Conservation (phyloP, 2,797 vertebrate species). For the Neosilurus hyrtlii region DNA sequence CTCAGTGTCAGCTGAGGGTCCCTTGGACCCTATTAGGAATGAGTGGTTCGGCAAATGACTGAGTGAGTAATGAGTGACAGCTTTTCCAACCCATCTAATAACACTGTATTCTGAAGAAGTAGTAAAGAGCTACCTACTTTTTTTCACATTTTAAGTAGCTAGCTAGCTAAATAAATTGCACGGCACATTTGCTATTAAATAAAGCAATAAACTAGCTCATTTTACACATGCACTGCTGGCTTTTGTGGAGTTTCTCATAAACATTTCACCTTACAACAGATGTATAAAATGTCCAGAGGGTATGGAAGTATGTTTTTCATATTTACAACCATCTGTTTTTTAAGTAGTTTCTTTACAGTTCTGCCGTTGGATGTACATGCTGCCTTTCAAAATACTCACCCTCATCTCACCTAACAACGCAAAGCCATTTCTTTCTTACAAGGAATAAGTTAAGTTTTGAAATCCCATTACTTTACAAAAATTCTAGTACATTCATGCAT, state of each 20-base stretch:
- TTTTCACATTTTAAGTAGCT: background rate
- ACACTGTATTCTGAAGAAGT: background rate
- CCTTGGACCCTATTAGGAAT: too few species aligned
- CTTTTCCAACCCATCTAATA: background rate
- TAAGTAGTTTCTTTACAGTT: background rate
- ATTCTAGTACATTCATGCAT: background rate
- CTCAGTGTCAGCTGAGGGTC: too few species aligned
- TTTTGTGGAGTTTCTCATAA: background rate
- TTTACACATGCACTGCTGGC: background rate
- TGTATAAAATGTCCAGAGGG: background rate
- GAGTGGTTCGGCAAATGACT: too few species aligned
- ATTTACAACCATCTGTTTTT: background rate
- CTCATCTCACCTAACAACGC: background rate
- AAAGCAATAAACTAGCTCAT: too few species aligned
- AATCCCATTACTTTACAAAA: too few species aligned
- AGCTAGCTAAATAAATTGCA: background rate
- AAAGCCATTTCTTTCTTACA: background rate
- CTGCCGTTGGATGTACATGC: background rate
- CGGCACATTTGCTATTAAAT: too few species aligned
- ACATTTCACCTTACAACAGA: background rate
- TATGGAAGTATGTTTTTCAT: background rate
- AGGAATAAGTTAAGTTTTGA: background rate
- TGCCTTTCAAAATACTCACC: background rate
- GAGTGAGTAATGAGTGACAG: background rate
- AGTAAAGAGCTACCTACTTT: background rate